Conservation (phyloP, 2,113 vertebrate species). For the Pygoscelis antarcticus region DNA sequence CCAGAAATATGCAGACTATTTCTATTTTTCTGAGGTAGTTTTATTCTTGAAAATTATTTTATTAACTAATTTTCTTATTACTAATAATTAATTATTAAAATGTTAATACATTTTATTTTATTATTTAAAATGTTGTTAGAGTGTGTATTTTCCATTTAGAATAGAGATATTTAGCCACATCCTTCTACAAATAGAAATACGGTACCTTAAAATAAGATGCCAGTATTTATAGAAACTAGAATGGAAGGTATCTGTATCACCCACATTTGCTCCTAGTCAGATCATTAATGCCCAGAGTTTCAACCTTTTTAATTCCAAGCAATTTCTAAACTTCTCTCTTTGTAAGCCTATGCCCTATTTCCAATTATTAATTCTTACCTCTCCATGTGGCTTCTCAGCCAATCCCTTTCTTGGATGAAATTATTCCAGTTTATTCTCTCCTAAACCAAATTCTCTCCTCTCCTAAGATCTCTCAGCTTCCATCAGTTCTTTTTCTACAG, state of each 20-base stretch:
- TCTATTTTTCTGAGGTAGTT: background rate
- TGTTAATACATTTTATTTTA: background rate
- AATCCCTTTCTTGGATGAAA: background rate
- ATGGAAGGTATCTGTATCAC: background rate
- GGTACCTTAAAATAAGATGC: background rate
- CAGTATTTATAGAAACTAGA: background rate
- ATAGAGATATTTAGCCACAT: background rate
- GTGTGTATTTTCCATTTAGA: background rate
- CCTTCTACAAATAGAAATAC: background rate
- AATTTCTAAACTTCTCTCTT: background rate
- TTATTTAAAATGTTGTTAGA: background rate
- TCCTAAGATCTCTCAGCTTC: background rate
- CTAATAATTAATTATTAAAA: background rate
- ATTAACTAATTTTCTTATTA: background rate
- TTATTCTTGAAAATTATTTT: background rate
- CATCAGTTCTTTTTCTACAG: background rate
- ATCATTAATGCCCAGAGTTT: background rate
- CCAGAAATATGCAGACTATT: background rate
- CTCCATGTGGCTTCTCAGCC: background rate
- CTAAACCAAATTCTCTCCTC: constrained; percentile 13
- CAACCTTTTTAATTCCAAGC: background rate
- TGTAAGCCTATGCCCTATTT: background rate
- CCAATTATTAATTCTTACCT: background rate
- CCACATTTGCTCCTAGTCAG: background rate
- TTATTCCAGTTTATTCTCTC: constrained; percentile 13